Evolutionary conservation across 2,113 vertebrate species (phyloP).

Genomic region (Cheirogaleus medius): DNA sequence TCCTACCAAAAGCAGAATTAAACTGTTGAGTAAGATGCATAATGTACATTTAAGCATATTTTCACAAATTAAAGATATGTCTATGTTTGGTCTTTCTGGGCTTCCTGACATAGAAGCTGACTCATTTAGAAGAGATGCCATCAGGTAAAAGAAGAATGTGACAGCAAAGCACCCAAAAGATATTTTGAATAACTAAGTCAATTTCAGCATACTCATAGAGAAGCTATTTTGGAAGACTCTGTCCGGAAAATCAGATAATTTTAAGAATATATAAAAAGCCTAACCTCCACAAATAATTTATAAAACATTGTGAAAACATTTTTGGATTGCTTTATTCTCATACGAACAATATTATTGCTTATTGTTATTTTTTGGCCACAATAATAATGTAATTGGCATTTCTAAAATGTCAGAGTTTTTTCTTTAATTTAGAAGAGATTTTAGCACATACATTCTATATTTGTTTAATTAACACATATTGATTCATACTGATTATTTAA

Average conservation of each 20-base stretch:
- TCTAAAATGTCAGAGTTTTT: not conserved
- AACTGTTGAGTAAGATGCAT: not conserved
- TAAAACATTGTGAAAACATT: not conserved
- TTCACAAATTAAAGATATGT: not conserved
- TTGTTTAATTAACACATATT: not conserved
- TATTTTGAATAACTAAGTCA: not conserved
- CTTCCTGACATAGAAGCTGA: not conserved
- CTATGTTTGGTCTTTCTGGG: not conserved
- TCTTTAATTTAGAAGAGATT: not conserved
- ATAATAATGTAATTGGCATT: not conserved
- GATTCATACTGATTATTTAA: not conserved
- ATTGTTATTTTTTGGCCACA: not conserved
- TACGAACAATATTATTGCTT: not conserved
- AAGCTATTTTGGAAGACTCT: not conserved
- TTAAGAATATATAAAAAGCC: not conserved
- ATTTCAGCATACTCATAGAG: not conserved
- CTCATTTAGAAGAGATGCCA: not conserved
- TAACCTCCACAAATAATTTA: not conserved
- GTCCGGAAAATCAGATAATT: not conserved
- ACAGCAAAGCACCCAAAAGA: not conserved
- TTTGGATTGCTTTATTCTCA: not conserved
- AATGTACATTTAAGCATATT: not conserved
- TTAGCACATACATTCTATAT: not conserved
- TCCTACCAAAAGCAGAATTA: not conserved
- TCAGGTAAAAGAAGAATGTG: not conserved